Base-by-base conservation (phyloP, 2,797 vertebrate species). In the Trachurus trachurus region DNA sequence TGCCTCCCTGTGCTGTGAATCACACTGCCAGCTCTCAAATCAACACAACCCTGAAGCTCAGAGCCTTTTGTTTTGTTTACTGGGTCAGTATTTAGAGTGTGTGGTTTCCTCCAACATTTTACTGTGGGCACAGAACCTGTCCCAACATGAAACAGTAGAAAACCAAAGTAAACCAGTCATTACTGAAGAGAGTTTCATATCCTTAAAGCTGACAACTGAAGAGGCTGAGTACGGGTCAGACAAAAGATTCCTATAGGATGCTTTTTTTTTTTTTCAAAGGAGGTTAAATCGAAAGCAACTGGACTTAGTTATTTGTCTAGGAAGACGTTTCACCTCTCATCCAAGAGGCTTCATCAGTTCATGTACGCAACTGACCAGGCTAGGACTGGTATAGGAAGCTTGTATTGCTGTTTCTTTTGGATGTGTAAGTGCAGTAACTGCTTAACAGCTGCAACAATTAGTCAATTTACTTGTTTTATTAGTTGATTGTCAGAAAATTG, bases 121-220 rank as follows among this genome's bases (percentile, higher is more conserved):
- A 49, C 50, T 29, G 21, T 19, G n/a, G n/a, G 42, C 1, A 57
- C 58, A 21, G 22, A 53, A 44, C 9, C 39, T 63, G 39, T 39
- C 21, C 21, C 22, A 47, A 37, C 34, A 5, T 2, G 3, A 52
- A 53, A 58, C 15, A 63, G 34, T 15, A 56, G 19, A 22, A 17
- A 67, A n/a, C 8, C 52, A 13, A 71, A 49, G 42, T 58, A 52
- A 79, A 80, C 4, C 49, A 34, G 13, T 29, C 21, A 26, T 53
- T 12, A 52, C 10, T 58, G 26, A 63, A 34, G 58, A 50, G 9
- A 62, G 11, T 49, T 15, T 67, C 45, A 53, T 29, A 80, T 31
- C 21, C 47, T 47, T 21, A 16, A 42, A 62, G 11, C 31, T 54
- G 12, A 26, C 2, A 37, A 37, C 34, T 37, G 26, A 56, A 61